phyloP scores from a whole-genome alignment of 2,113 vertebrate genomes.

The Lepus europaeus region DNA sequence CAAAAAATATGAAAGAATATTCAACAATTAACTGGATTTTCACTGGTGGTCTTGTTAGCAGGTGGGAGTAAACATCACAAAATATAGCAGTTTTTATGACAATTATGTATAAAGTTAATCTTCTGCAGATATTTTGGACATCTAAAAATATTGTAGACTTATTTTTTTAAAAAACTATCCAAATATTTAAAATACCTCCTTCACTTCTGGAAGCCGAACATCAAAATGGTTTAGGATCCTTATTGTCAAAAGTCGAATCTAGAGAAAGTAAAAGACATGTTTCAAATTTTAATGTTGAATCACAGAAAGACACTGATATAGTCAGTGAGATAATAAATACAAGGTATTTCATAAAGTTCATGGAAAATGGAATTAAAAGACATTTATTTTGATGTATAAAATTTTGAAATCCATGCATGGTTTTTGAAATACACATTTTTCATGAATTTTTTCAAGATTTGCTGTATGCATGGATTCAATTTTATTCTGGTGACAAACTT shows the following conservation, averaged over 20 bases:
- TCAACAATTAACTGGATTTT: slow-evolving; percentile 15
- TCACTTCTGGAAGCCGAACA: slow-evolving; percentile 84
- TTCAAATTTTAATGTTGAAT: not conserved
- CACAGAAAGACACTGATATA: not conserved
- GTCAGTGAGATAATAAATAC: not conserved
- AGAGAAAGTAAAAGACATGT: slow-evolving; percentile 46
- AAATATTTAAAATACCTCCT: slow-evolving; percentile 89
- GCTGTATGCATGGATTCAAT: no score
- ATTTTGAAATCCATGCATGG: no score
- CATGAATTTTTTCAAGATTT: no score
- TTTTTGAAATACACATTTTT: no score
- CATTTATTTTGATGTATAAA: no score
- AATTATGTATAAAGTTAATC: not conserved
- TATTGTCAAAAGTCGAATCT: slow-evolving; percentile 95
- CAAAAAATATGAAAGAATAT: not conserved
- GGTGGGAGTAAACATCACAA: not conserved
- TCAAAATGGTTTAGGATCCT: slow-evolving; percentile 96
- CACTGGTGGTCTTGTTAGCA: not conserved
- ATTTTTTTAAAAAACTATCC: not conserved
- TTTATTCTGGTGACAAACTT: no score
- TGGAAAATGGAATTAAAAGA: no score
- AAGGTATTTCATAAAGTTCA: no score
- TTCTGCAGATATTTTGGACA: slow-evolving; percentile 31
- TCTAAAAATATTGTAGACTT: not conserved
- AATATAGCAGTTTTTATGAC: not conserved